These are phyloP conservation scores for Campylomormyrus tamandua DNA, from an alignment of 2,113 vertebrate genomes.

Conservation along the genomic window DNA sequence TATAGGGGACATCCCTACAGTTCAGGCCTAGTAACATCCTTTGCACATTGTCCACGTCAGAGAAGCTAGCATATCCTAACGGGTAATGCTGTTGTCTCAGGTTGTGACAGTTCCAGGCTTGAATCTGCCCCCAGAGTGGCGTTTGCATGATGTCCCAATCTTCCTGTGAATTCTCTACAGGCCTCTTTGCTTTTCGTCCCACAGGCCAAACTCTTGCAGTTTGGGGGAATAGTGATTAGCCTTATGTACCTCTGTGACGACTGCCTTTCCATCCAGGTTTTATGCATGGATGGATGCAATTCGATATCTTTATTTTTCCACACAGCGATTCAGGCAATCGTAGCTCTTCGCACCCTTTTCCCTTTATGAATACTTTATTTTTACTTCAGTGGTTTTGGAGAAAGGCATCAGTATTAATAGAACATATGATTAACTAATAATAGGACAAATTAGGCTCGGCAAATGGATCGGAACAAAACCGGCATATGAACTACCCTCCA, in stretches of 20 bases:
- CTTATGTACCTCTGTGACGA: not conserved
- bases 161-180: not conserved
- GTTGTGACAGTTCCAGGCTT: not conserved
- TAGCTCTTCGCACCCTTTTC: too few species aligned
- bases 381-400: constrained; percentile 2
- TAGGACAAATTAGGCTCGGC: not conserved
- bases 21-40: not conserved
- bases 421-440: not conserved
- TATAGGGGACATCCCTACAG: not conserved
- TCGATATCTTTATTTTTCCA: not conserved
- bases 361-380: not conserved
- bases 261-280: not conserved
- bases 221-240: not conserved
- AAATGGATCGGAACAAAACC: not conserved
- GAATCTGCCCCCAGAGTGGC: not conserved
- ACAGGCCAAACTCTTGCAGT: not conserved
- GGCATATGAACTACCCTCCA: not conserved
- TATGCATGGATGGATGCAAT: not conserved
- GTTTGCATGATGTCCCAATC: not conserved
- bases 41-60: not conserved
- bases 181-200: not conserved
- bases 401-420: not conserved
- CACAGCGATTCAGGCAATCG: not conserved
- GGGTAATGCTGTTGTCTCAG: not conserved
- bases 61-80: not conserved